These are phyloP conservation scores for Drosophila setifemur DNA, from an alignment of 1,140 invertebrate genomes.

Conservation along the genomic window DNA sequence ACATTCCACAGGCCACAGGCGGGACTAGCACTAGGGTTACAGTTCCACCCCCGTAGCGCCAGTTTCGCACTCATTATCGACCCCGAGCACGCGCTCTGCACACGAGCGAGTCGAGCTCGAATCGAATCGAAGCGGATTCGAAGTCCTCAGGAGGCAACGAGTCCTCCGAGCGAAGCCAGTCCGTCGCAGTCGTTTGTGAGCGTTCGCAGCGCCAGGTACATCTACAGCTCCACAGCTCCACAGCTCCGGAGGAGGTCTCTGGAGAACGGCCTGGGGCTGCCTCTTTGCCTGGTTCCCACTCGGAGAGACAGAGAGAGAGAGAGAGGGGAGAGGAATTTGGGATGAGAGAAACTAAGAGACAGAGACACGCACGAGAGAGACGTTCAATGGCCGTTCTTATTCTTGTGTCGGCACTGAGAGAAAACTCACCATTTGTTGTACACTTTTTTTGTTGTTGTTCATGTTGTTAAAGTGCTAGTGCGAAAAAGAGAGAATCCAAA, in stretches of 20 bases:
- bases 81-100: slow-evolving; percentile 35
- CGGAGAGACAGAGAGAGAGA: slow-evolving; percentile 1
- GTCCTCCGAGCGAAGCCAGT: slow-evolving; percentile 25
- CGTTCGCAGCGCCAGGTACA: slow-evolving; percentile 76
- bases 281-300: neutral
- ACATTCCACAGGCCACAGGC: slow-evolving; percentile 32
- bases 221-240: slow-evolving; percentile 34
- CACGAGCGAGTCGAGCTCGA: neutral
- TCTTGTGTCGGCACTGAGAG: slow-evolving; percentile 8
- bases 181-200: slow-evolving; percentile 75
- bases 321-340: neutral
- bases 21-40: neutral
- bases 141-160: slow-evolving; percentile 35
- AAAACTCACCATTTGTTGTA: slow-evolving; percentile 3
- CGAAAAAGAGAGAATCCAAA: slow-evolving; percentile 30
- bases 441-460: slow-evolving; percentile 22
- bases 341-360: slow-evolving; percentile 1
- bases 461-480: slow-evolving; percentile 37
- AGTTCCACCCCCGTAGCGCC: slow-evolving; percentile 27
- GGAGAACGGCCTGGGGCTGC: slow-evolving; percentile 4
- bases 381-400: too few species aligned
- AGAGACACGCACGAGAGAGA: too few species aligned
- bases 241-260: slow-evolving; percentile 18
- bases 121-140: neutral
- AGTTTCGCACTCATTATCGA: slow-evolving; percentile 45